These are phyloP conservation scores for Eurypyga helias DNA, from an alignment of 2,113 vertebrate genomes.

Conservation along the genomic window DNA sequence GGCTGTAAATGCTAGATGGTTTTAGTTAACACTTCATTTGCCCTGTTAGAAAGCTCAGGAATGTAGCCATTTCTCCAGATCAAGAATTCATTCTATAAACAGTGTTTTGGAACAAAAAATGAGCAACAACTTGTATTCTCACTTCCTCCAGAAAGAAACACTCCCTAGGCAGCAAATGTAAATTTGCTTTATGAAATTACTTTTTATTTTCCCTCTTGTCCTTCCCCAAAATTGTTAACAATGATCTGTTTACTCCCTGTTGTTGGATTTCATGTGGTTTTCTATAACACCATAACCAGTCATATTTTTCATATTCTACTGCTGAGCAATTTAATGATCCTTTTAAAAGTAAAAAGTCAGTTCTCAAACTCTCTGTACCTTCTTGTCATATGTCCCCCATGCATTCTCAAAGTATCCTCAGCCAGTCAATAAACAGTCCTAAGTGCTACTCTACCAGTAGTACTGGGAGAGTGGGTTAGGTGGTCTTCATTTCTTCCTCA, in stretches of 20 bases:
- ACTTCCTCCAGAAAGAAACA: not conserved
- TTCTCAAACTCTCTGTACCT: not conserved
- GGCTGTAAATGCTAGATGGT: not conserved
- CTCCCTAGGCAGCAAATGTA: not conserved
- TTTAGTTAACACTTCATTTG: not conserved
- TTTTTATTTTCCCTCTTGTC: not conserved
- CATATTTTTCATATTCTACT: not conserved
- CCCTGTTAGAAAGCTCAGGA: not conserved
- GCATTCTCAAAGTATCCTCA: not conserved
- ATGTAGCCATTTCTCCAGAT: not conserved
- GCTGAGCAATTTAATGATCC: not conserved
- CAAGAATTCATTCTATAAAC: not conserved
- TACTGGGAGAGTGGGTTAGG: not conserved
- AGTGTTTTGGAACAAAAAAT: not conserved
- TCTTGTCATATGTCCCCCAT: rapidly evolving
- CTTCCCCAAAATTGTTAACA: not conserved
- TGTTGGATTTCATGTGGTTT: not conserved
- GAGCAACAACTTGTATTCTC: not conserved
- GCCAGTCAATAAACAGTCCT: not conserved
- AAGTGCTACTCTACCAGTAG: not conserved
- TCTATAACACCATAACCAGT: not conserved
- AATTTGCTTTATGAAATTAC: not conserved
- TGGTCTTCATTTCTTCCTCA: not conserved
- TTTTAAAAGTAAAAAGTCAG: not conserved
- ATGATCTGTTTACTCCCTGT: not conserved